Evolutionary conservation across 2,888 invertebrate species (phyloP).

Genomic region (Geotrupes spiniger): DNA sequence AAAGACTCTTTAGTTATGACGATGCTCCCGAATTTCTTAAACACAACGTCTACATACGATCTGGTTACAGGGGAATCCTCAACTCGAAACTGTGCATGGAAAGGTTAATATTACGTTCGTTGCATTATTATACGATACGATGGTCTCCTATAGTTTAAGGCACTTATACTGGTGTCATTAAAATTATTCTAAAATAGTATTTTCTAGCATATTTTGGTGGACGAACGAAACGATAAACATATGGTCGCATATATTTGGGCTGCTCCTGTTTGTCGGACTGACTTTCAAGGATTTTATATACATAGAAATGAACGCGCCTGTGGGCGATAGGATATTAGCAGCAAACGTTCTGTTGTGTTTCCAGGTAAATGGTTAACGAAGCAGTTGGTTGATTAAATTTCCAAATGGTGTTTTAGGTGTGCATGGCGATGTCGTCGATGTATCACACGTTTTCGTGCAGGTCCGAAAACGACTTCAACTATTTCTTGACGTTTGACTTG

Average conservation of each 20-base stretch:
- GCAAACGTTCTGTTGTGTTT: conserved; percentile 82
- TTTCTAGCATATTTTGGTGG: conserved; percentile 88
- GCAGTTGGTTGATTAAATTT: not conserved
- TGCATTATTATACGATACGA: not conserved
- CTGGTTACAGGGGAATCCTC: conserved; percentile 81
- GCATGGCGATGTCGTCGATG: conserved; percentile 87
- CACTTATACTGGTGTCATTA: not conserved
- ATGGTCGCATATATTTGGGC: conserved; percentile 92
- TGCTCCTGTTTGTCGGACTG: conserved; percentile 77
- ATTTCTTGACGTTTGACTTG: conserved; percentile 86
- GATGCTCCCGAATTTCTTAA: conserved; percentile 79
- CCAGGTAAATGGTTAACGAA: conserved; percentile 59
- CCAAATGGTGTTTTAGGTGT: conserved; percentile 64
- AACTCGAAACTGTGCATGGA: conserved; percentile 82
- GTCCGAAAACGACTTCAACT: conserved; percentile 80
- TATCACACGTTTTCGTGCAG: conserved; percentile 95
- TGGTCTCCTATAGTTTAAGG: not conserved
- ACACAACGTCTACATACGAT: conserved; percentile 81
- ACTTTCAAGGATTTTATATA: conserved; percentile 81
- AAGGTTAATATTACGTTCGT: conserved; percentile 58
- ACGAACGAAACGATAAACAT: conserved; percentile 97
- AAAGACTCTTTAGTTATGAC: conserved; percentile 48
- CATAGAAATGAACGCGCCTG: conserved; percentile 73
- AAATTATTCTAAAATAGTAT: not conserved
- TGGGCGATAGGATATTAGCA: conserved; percentile 82